Evolutionary conservation across 2,888 invertebrate genomes (phyloP), one percentile per base, ranked within the genome.

Genomic region (Lasioglossum marginatum): DNA sequence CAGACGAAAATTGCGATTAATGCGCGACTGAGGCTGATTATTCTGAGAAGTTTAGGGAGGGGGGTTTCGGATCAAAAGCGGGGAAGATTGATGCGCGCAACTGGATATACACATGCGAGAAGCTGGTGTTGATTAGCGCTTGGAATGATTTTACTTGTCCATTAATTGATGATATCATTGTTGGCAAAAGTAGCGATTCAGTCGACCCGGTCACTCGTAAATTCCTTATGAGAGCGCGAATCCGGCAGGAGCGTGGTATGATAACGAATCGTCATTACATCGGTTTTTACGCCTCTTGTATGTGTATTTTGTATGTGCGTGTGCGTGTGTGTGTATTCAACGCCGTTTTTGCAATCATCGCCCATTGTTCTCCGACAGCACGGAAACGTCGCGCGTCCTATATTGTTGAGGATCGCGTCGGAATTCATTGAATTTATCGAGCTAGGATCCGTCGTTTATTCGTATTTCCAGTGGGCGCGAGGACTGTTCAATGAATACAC

Each of bases 1-100:
- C 71, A 83, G 75, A 77, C 78, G 85, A 82, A 83, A 86, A 88
- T 87, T 79, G 82, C 71, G 76, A 88, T 77, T 80, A 81, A 89
- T 12, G 74, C 52, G 52, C 23, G 52, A 60, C 79, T 52, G 71
- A 66, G 80, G 76, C 81, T 75, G 85, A 83, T 89, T 84, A 88
- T 87, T 81, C 52, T 83, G 68, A 75, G 79, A 80, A 66, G 68
- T 66, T 43, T 37, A n/a, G n/a, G n/a, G 16, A 37, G 4, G 40
- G 34, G 31, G 31, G 72, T 52, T 52, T 52, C 52, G 31, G 45
- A 45, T 16, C 16, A 4, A 5, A 31, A 60, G 60, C 12, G 57
- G 57, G 34, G 74, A 57, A 77, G 79, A 74, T 14, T 45, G 40
- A 34, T 14, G 52, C 60, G 57, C 72, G 72, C 16, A 71, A 78